Evolutionary conservation across 2,113 vertebrate genomes (phyloP).

Genomic region (Aix galericulata): DNA sequence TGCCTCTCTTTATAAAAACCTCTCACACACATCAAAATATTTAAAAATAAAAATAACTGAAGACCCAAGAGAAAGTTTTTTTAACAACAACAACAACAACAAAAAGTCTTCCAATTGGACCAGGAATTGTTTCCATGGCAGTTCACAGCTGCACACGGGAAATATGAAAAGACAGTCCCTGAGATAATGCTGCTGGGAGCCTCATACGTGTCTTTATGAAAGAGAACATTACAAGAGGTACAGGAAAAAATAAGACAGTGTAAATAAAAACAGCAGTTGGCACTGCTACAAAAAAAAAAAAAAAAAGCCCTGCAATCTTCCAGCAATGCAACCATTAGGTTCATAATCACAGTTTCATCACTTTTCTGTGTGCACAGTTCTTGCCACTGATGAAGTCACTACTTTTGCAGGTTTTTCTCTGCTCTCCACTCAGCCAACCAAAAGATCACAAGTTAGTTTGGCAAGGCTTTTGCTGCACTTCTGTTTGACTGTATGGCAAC

Average conservation of each 20-base stretch:
- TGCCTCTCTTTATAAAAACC: not conserved
- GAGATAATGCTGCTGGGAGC: not conserved
- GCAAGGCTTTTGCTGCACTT: not conserved
- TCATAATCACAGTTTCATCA: not conserved
- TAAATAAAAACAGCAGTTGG: slow-evolving; percentile 40
- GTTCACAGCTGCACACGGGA: not conserved
- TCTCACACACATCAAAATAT: not conserved
- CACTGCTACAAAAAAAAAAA: not conserved
- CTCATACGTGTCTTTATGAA: not conserved
- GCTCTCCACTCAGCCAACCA: not conserved
- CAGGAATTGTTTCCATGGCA: not conserved
- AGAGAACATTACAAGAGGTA: not conserved
- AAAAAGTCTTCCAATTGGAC: not conserved
- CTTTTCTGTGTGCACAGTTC: not conserved
- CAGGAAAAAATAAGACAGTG: not conserved
- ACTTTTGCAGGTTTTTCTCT: not conserved
- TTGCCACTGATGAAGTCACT: not conserved
- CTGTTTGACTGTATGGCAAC: not conserved
- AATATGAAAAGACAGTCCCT: not conserved
- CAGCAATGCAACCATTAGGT: not conserved
- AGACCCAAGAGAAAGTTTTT: not conserved
- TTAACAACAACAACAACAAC: too few relatives aligned
- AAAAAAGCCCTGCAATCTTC: not conserved
- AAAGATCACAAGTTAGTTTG: not conserved
- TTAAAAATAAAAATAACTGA: slow-evolving; percentile 1